A percentile compares a stretch with the other conserved stretches of the same genome.
Evolutionary conservation across 1,140 invertebrate species (phyloP).

Genomic region (Philopotamus ludificatus): DNA sequence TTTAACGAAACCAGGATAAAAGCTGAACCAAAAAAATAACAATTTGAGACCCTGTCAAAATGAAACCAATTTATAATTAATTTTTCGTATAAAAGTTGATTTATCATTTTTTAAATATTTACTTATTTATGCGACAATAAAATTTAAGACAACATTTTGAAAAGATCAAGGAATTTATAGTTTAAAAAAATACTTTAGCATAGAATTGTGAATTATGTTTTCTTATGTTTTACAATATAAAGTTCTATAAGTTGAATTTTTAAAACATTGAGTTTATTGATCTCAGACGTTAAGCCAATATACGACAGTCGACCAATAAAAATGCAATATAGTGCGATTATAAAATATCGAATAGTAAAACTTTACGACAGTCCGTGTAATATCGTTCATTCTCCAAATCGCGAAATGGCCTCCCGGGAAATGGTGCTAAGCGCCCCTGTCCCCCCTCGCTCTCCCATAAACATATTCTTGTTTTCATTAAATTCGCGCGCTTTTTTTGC

Average conservation of each 20-base stretch:
- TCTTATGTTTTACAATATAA: not conserved
- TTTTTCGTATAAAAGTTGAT: no score
- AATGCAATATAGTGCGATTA: not conserved
- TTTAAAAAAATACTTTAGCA: not conserved
- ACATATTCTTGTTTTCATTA: not conserved
- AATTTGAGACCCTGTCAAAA: no score
- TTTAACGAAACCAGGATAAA: no score
- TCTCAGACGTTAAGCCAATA: not conserved
- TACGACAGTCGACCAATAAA: not conserved
- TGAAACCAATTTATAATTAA: no score
- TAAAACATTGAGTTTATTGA: not conserved
- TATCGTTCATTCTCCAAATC: slow-evolving; percentile 13
- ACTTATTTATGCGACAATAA: no score
- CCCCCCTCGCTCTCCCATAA: no score
- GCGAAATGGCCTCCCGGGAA: slow-evolving; percentile 6
- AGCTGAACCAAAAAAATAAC: no score
- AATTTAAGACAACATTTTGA: no score
- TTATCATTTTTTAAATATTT: no score
- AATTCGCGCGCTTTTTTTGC: not conserved
- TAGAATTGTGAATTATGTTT: not conserved
- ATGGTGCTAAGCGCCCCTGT: not conserved
- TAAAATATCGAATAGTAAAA: not conserved
- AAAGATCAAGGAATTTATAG: no score
- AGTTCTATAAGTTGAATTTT: not conserved
- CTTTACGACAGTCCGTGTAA: not conserved